phyloP scores from a whole-genome alignment of 1,140 invertebrate species.

The Parapsyche elsis region DNA sequence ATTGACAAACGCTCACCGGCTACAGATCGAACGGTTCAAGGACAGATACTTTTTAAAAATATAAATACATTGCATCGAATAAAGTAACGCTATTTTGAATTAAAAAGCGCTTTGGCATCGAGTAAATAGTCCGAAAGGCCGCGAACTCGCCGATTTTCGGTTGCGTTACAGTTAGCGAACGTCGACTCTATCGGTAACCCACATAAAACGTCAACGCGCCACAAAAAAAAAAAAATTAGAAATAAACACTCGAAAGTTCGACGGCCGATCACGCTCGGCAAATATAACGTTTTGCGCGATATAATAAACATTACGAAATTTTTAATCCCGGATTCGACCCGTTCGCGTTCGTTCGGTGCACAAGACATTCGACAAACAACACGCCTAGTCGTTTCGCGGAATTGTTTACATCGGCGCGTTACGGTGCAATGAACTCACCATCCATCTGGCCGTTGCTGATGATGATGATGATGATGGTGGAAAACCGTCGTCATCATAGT shows the following conservation, averaged over 20 bases:
- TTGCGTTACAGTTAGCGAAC: constrained; percentile 31
- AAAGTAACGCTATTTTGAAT: background rate
- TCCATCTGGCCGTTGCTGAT: background rate
- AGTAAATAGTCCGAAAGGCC: constrained; percentile 21
- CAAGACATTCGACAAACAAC: too few species aligned
- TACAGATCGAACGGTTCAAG: too few species aligned
- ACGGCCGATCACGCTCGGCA: background rate
- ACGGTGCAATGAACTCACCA: background rate
- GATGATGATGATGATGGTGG: background rate
- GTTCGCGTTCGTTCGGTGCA: too few species aligned
- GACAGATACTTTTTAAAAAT: too few species aligned
- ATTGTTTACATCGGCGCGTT: background rate
- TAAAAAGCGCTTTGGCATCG: background rate
- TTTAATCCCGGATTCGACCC: too few species aligned
- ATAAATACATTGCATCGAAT: background rate
- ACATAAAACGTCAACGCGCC: background rate
- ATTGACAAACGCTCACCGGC: background rate
- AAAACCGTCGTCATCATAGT: background rate
- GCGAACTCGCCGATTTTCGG: constrained; percentile 28
- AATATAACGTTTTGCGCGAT: too few species aligned
- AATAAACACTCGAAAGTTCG: background rate
- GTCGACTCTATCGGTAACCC: constrained; percentile 27
- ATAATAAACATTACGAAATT: too few species aligned
- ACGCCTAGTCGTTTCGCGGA: too few species aligned
- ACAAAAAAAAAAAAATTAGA: background rate